Evolutionary conservation across 2,113 vertebrate genomes (phyloP).

Genomic region (Cercocebus atys): DNA sequence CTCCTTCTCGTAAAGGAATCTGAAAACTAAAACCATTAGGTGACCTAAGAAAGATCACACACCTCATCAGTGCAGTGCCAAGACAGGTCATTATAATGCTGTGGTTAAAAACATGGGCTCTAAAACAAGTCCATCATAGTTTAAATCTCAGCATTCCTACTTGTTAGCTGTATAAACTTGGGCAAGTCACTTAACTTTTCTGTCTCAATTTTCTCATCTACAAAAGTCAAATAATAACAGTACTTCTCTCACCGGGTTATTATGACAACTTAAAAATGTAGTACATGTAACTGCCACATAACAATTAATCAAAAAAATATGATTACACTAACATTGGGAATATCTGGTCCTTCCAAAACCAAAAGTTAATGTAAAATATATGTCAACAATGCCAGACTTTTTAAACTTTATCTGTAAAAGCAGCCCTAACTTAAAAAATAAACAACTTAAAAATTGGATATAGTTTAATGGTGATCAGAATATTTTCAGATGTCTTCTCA

Average conservation of each 20-base stretch:
- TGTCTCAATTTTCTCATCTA: neutral
- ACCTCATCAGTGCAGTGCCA: neutral
- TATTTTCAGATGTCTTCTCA: constrained; percentile 27
- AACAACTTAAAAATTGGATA: neutral
- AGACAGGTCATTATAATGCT: neutral
- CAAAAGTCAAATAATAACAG: neutral
- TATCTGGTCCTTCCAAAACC: constrained; percentile 4
- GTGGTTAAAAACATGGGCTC: neutral
- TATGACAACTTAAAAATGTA: neutral
- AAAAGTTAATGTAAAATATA: constrained; percentile 26
- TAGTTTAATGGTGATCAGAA: constrained; percentile 13
- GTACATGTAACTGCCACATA: neutral
- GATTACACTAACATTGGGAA: neutral
- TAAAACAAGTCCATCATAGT: neutral
- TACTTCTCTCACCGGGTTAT: neutral
- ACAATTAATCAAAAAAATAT: constrained; percentile 5
- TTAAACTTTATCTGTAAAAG: neutral
- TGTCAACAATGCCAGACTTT: neutral
- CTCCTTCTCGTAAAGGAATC: neutral
- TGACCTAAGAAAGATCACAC: neutral
- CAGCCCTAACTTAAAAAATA: neutral
- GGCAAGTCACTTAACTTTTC: neutral
- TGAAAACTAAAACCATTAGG: neutral
- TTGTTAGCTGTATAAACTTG: neutral
- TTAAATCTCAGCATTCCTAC: neutral